phyloP scores from a whole-genome alignment of 2,797 vertebrate species.

The Antrozous pallidus region DNA sequence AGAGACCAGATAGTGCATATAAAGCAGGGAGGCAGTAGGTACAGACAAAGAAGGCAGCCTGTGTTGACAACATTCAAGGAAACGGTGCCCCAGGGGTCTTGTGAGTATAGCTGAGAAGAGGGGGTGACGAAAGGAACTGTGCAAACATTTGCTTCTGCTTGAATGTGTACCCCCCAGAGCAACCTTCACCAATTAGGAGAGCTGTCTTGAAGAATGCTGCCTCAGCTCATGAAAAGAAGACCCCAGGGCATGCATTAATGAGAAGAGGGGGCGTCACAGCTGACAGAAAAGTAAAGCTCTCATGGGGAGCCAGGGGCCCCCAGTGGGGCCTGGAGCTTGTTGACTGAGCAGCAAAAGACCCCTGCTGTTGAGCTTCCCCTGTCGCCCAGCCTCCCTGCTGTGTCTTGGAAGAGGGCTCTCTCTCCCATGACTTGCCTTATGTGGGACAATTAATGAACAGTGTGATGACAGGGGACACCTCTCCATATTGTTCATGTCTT shows the following conservation, averaged over 20 bases:
- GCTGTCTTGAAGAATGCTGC: slow-evolving; percentile 37
- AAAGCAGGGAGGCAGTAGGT: not conserved
- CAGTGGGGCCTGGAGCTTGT: slow-evolving; percentile 10
- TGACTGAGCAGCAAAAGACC: not conserved
- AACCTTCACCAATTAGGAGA: slow-evolving; percentile 60
- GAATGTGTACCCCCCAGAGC: not conserved
- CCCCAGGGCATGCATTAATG: slow-evolving; percentile 68
- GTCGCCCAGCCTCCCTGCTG: not conserved
- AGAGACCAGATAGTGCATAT: not conserved
- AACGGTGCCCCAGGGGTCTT: not conserved
- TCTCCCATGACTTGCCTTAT: not conserved
- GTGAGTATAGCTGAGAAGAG: not conserved
- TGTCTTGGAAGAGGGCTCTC: not conserved
- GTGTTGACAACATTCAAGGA: not conserved
- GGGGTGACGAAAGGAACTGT: not conserved
- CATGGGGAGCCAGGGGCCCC: not conserved
- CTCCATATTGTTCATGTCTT: not conserved
- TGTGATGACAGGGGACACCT: not conserved
- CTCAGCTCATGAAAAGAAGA: slow-evolving; percentile 62
- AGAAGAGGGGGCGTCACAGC: slow-evolving; percentile 35
- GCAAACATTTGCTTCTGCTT: slow-evolving; percentile 63
- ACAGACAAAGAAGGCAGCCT: not conserved
- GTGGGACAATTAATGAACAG: slow-evolving; percentile 50
- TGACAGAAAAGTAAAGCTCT: slow-evolving; percentile 60
- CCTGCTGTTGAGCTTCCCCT: not conserved